Evolutionary conservation across 1,140 invertebrate genomes (phyloP).

Genomic region (Augochlora pura): DNA sequence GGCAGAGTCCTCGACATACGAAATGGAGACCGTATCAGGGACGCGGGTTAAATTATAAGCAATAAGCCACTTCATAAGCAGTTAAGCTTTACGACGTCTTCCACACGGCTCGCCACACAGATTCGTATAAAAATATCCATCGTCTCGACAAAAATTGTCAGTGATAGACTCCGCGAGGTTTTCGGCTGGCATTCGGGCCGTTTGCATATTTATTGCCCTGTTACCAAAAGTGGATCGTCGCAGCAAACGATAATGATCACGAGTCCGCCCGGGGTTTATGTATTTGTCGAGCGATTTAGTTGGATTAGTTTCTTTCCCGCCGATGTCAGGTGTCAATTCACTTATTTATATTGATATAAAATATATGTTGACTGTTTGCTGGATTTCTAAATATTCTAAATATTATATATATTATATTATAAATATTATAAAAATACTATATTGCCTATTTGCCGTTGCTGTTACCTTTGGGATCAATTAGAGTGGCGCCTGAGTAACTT

Average conservation of each 20-base stretch:
- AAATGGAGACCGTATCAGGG: no score
- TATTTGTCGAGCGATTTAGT: constrained; percentile 26
- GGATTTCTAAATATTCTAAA: no score
- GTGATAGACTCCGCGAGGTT: background rate
- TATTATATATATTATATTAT: no score
- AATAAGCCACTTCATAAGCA: background rate
- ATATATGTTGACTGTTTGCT: no score
- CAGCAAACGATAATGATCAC: constrained; percentile 38
- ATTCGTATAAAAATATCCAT: constrained; percentile 1
- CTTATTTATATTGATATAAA: no score
- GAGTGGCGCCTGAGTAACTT: background rate
- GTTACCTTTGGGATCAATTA: constrained; percentile 15
- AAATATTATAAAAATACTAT: no score
- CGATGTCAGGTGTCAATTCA: background rate
- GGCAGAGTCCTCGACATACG: no score
- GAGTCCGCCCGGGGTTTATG: background rate
- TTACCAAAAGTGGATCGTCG: constrained; percentile 26
- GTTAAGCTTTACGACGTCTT: background rate
- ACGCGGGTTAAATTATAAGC: background rate
- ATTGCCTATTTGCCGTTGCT: constrained; percentile 1
- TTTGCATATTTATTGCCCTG: constrained; percentile 35
- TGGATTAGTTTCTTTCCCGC: background rate
- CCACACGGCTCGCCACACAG: background rate
- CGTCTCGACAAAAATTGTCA: constrained; percentile 1
- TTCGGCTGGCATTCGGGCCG: background rate